Conservation (phyloP, 30 jellyfish, hydroid and myxozoan species). For the Hydractinia symbiolongicarpus region DNA sequence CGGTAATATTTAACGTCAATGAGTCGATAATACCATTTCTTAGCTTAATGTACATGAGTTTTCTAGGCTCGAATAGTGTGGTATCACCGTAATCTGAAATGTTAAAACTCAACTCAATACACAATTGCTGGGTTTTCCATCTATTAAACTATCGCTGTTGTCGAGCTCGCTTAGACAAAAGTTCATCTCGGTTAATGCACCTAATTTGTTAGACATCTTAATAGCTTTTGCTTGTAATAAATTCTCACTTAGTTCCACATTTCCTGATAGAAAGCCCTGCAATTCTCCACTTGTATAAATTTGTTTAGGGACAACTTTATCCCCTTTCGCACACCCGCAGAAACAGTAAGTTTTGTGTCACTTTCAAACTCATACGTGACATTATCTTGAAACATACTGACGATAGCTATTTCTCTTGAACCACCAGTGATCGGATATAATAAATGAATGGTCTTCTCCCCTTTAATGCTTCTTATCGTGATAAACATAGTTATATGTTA, state of each 20-base stretch:
- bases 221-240: neutral
- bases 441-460: neutral
- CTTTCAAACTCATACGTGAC: neutral
- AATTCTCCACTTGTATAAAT: neutral
- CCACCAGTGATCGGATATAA: neutral
- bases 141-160: neutral
- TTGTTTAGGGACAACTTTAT: neutral
- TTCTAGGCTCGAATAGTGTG: slow-evolving; percentile 1
- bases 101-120: neutral
- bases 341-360: neutral
- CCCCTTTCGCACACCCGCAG: neutral
- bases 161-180: neutral
- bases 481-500: neutral
- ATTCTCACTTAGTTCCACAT: neutral
- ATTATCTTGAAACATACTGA: neutral
- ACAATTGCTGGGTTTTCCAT: neutral
- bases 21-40: neutral
- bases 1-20: neutral
- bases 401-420: neutral
- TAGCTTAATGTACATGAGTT: neutral
- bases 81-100: neutral
- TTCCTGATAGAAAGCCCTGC: neutral
- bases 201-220: neutral
- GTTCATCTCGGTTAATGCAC: neutral
- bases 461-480: neutral